Percentiles rank a stretch among this genome's conserved stretches.
Evolutionary conservation across 2,797 vertebrate genomes (phyloP).

Genomic region (Ptychadena robeensis): DNA sequence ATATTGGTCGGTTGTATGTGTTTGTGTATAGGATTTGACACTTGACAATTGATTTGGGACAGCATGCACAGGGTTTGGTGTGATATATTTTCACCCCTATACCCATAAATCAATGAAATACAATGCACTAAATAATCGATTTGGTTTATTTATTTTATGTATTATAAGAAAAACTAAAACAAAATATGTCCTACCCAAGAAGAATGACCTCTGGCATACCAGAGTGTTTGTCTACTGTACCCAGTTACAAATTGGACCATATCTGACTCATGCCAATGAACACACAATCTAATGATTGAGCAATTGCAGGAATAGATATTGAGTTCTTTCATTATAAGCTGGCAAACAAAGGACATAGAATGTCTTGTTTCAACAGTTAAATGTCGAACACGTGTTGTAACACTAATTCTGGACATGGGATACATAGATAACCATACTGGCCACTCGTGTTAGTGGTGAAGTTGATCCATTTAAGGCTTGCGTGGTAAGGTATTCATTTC

Average conservation of each 20-base stretch:
- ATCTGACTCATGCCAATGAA: not conserved
- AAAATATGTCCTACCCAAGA: not conserved
- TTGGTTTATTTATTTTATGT: not conserved
- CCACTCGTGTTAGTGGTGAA: slow-evolving; percentile 32
- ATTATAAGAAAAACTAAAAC: not conserved
- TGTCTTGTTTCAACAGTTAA: slow-evolving; percentile 34
- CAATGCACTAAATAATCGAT: no score
- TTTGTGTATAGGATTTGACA: no score
- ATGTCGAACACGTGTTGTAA: slow-evolving; percentile 41
- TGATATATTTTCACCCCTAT: no score
- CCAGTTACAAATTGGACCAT: not conserved
- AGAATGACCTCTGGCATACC: not conserved
- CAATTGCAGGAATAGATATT: not conserved
- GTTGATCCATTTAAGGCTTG: slow-evolving; percentile 25
- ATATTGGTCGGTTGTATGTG: no score
- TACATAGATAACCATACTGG: slow-evolving; percentile 22
- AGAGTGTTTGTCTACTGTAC: not conserved
- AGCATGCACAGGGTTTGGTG: no score
- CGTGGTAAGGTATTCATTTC: slow-evolving; percentile 52
- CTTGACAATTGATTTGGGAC: no score
- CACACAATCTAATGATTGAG: not conserved
- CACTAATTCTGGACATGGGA: slow-evolving; percentile 22
- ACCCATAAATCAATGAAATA: no score
- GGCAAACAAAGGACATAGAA: not conserved
- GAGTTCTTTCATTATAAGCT: not conserved